A percentile compares a stretch with the other conserved stretches of the same genome.
phyloP scores from a whole-genome alignment of 2,888 invertebrate genomes.

The Cremastinae sp. region DNA sequence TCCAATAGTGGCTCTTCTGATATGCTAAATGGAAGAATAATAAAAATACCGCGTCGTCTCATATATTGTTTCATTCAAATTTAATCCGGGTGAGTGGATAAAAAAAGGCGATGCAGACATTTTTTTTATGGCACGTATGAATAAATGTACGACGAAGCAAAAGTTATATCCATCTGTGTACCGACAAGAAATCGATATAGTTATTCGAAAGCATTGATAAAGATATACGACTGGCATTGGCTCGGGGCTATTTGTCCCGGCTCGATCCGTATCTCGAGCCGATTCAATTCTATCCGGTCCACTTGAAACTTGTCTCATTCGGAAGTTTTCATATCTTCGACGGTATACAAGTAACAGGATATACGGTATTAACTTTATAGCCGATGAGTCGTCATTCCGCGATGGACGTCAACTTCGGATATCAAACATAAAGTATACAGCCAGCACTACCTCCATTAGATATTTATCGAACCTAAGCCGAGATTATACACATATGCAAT shows the following conservation, averaged over 20 bases:
- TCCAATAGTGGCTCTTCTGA: too few relatives aligned
- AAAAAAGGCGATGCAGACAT: too few relatives aligned
- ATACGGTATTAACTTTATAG: conserved; percentile 45
- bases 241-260: background rate
- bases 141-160: too few relatives aligned
- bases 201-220: too few relatives aligned
- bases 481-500: conserved; percentile 3
- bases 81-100: too few relatives aligned
- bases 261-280: conserved; percentile 23
- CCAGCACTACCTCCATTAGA: conserved; percentile 5
- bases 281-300: conserved; percentile 43
- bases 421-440: background rate
- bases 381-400: background rate
- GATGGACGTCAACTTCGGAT: background rate
- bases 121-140: too few relatives aligned
- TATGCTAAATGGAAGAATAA: too few relatives aligned
- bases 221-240: background rate
- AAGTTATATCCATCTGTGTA: too few relatives aligned
- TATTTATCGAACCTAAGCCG: too few relatives aligned
- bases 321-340: conserved; percentile 29
- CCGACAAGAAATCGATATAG: too few relatives aligned
- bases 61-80: too few relatives aligned
- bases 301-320: conserved; percentile 48
- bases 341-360: conserved; percentile 9
- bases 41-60: too few relatives aligned